Evolutionary conservation across 2,888 invertebrate species (phyloP), one percentile per base, ranked within the genome.

Genomic region (Iselma pallidipennis): DNA sequence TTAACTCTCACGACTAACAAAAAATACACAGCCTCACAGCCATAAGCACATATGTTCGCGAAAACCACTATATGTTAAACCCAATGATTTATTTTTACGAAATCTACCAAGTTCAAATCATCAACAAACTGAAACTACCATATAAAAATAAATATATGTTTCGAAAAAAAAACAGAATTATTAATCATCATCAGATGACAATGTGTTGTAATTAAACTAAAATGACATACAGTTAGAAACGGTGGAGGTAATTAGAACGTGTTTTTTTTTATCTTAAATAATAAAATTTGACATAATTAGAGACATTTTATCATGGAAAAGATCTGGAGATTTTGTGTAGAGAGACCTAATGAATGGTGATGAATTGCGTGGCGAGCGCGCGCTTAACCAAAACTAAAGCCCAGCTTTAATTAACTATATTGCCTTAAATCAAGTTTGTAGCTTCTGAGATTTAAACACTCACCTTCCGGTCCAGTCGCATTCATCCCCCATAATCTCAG

Each of bases 401-500:
- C n/a, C n/a, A n/a, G 14, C 9, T 9, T 16, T 50, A 29, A 50
- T 28, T 26, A n/a, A n/a, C n/a, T 19, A n/a, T 2, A n/a, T 9
- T 14, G 26, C 50, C 26, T 50, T 50, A 50, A 28, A 28, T 10
- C 29, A 19, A n/a, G 28, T 50, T 12, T 19, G 2, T 28, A n/a
- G 16, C n/a, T 37, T 37, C 6, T 16, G 14, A n/a, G 31, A 6
- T 19, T 7, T 23, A 1, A 14, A 16, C 12, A 65, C 83, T 82
- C 84, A 88, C 88, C 88, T 88, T 84, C 88, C 88, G 73, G 85
- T 86, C 88, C 88, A 88, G 82, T 88, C 88, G 81, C 88, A 88
- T 78, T 87, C 87, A 77, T 88, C 88, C 73, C 88, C 88, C 80
- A 88, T 85, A 76, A 85, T 82, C 66, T 84, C 84, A 78, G 86